Conservation (phyloP, 1,140 invertebrate species). For the Hormaphis cornu region DNA sequence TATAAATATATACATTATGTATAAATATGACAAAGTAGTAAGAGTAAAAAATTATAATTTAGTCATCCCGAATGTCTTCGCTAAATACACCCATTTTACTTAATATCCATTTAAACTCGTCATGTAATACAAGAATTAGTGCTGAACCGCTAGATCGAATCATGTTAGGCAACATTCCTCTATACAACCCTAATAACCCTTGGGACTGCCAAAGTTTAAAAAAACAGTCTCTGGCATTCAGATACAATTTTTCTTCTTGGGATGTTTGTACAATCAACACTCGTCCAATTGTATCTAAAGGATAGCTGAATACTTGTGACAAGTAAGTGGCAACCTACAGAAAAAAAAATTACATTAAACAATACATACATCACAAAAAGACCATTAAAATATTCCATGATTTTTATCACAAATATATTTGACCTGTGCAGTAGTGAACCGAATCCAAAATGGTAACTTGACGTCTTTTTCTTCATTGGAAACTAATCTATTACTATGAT, state of each 20-base stretch:
- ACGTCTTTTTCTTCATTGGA: conserved; percentile 6
- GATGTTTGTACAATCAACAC: conserved; percentile 20
- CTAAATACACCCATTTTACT: conserved; percentile 21
- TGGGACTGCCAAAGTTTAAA: conserved; percentile 16
- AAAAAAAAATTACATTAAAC: background rate
- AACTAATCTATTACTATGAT: conserved; percentile 17
- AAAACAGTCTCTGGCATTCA: conserved; percentile 26
- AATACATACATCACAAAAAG: no score
- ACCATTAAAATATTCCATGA: background rate
- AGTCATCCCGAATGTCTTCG: background rate
- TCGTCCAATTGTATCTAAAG: conserved; percentile 10
- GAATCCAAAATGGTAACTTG: conserved; percentile 29
- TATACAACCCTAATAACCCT: conserved; percentile 7
- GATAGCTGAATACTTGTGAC: conserved; percentile 21
- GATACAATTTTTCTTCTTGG: conserved; percentile 15
- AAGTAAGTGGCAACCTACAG: conserved; percentile 5
- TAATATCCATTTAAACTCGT: conserved; percentile 21
- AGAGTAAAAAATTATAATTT: background rate
- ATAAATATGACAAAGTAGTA: conserved; percentile 12
- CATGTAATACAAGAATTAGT: conserved; percentile 16
- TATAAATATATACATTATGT: background rate
- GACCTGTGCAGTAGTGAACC: conserved; percentile 14
- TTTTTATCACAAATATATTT: background rate
- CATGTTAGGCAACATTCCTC: conserved; percentile 21
- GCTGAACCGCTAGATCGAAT: conserved; percentile 16